These are phyloP conservation scores for Polyergus mexicanus DNA, from an alignment of 1,140 invertebrate species.

Conservation along the genomic window DNA sequence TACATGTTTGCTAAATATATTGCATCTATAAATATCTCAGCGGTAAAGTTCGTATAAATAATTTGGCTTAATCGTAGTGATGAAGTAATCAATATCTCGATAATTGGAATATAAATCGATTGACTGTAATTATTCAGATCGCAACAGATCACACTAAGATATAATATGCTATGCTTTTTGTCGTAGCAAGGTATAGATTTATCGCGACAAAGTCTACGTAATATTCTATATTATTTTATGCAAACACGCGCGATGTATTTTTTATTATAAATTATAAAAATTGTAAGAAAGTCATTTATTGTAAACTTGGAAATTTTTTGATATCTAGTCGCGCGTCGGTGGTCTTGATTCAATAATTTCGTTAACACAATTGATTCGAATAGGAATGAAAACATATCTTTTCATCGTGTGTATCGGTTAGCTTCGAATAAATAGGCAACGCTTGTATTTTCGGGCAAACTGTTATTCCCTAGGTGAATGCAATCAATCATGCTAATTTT, in stretches of 20 bases:
- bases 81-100: constrained; percentile 2
- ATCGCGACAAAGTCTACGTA: not conserved
- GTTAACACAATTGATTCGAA: not conserved
- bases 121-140: constrained; percentile 11
- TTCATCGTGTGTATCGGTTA: not conserved
- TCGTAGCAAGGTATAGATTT: not conserved
- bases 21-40: not conserved
- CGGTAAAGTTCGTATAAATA: not conserved
- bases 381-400: not conserved
- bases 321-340: not conserved
- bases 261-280: too few species aligned
- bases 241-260: not conserved
- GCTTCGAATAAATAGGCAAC: not conserved
- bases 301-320: not conserved
- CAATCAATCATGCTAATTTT: constrained; percentile 60
- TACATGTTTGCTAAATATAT: not conserved
- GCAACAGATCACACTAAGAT: not conserved
- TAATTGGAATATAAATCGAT: constrained; percentile 20
- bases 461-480: constrained; percentile 30
- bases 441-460: not conserved
- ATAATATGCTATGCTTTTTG: not conserved
- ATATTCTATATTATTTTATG: not conserved
- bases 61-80: constrained; percentile 30
- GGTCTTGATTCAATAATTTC: not conserved
- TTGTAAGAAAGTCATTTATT: not conserved